A percentile compares a stretch with the other conserved stretches of the same genome.
These are phyloP conservation scores for Aplocera efformata DNA, from an alignment of 2,888 invertebrate species.

Conservation along the genomic window DNA sequence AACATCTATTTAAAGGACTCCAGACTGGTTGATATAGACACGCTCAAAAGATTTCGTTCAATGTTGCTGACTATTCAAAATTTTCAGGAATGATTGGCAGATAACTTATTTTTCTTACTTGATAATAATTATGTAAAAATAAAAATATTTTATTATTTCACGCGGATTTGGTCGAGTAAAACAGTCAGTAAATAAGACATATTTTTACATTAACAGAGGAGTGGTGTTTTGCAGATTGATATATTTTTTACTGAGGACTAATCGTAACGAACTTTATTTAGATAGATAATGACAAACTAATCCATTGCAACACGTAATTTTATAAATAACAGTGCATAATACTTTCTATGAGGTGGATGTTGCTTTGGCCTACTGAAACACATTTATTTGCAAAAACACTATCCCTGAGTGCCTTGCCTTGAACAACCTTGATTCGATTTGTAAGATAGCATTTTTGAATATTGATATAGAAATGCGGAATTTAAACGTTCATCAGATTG, in stretches of 20 bases:
- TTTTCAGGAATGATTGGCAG: too few relatives aligned
- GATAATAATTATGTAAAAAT: too few relatives aligned
- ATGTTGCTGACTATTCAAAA: too few relatives aligned
- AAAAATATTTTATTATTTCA: conserved; percentile 11
- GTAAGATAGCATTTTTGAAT: conserved; percentile 1
- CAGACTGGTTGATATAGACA: too few relatives aligned
- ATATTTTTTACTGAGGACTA: conserved; percentile 39
- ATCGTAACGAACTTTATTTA: conserved; percentile 36
- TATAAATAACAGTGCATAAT: conserved; percentile 51
- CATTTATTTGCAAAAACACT: conserved; percentile 22
- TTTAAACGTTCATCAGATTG: background rate
- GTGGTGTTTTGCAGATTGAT: conserved; percentile 40
- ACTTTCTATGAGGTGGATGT: conserved; percentile 38
- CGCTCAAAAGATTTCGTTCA: too few relatives aligned
- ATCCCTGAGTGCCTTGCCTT: conserved; percentile 10
- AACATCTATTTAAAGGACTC: too few relatives aligned
- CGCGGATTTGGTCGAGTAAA: too few relatives aligned
- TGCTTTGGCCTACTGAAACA: conserved; percentile 21
- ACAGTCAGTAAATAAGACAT: background rate
- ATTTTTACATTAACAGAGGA: conserved; percentile 32
- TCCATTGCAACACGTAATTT: conserved; percentile 41
- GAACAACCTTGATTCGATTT: conserved; percentile 16
- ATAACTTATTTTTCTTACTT: too few relatives aligned
- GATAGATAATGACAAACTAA: conserved; percentile 42
- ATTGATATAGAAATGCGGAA: background rate